Base-by-base conservation (phyloP, 92 coral and sea anemone species). In the Phymanthus crucifer region DNA sequence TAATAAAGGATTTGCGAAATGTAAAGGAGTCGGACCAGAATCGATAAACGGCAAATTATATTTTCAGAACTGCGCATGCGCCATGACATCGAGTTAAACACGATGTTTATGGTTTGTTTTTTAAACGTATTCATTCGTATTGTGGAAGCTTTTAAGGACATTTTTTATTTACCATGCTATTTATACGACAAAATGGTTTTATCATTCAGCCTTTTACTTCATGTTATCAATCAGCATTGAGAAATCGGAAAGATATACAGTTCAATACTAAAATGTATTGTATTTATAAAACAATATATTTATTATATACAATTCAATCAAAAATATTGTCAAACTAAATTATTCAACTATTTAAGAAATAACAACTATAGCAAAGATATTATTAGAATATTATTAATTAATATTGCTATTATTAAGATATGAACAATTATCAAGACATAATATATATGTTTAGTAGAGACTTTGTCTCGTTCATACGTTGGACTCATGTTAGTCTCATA, bases 381-480 rank as follows among this genome's bases (percentile, higher is more conserved):
- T 27, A 29, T 61, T 61, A 57, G 66, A 32, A 24, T 27, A 26
- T 52, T 76, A 76, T 57, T 31, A 58, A 76, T 66, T 23, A 29
- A 31, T n/a, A n/a, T n/a, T n/a, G 19, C 72, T 23, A 18, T 18
- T 74, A 40, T 38, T 34, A 34, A 17, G 50, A 45, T 45, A 45
- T 54, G n/a, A 29, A 29, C 29, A 61, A 61, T 61, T 54, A 54
- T 54, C n/a, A 11, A n/a, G 1, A 61, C 68, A 29, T 61, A 61
- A 29, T 74, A 16, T 9, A 36, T 45, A 61, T 64, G 72, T 77
- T 35, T 29, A 37, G 72, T 77, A 77, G 81, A 77, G 81, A 61
- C 69, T 64, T 77, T 64, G 81, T 77, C 81, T 77, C 81, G 27
- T 29, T 77, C 36, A 64, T 21, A 61, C n/a, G 72, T 77, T 75